phyloP scores from a whole-genome alignment of 2,113 vertebrate genomes.

The Vicugna pacos region DNA sequence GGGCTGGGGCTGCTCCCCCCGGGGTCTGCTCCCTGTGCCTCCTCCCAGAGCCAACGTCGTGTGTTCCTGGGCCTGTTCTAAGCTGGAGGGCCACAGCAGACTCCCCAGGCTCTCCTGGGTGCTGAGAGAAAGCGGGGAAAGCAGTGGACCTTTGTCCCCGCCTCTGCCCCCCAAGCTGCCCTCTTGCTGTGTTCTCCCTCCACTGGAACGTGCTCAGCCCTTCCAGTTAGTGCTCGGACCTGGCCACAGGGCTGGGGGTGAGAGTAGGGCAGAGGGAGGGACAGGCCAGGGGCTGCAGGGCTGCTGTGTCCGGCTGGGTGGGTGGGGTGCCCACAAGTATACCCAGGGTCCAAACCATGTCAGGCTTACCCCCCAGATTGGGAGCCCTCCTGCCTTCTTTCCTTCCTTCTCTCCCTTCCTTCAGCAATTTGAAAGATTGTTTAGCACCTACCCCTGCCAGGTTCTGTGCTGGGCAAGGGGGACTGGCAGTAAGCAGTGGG shows the following conservation, averaged over 20 bases:
- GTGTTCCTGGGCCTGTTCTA: not conserved
- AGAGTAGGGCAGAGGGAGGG: not conserved
- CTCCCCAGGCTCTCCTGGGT: not conserved
- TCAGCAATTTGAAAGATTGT: not conserved
- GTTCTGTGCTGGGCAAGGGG: not conserved
- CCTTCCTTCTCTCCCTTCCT: not conserved
- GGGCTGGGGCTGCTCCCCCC: fast-evolving
- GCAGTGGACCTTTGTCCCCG: not conserved
- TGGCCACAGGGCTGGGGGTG: fast-evolving
- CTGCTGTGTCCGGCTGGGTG: not conserved
- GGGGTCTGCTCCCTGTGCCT: not conserved
- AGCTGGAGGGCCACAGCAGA: not conserved
- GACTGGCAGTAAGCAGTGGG: not conserved
- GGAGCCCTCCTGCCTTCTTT: not conserved
- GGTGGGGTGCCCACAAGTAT: no score
- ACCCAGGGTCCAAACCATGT: not conserved
- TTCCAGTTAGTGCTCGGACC: not conserved
- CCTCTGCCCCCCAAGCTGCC: not conserved
- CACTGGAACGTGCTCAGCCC: not conserved
- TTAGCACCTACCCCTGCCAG: not conserved
- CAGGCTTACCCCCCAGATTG: not conserved
- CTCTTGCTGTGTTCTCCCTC: fast-evolving
- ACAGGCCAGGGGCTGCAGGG: not conserved
- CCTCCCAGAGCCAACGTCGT: not conserved
- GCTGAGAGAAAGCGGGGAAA: not conserved